A percentile compares a stretch with the other conserved stretches of the same genome.
Evolutionary conservation across 2,797 vertebrate species (phyloP).

Genomic region (Nasua narica): DNA sequence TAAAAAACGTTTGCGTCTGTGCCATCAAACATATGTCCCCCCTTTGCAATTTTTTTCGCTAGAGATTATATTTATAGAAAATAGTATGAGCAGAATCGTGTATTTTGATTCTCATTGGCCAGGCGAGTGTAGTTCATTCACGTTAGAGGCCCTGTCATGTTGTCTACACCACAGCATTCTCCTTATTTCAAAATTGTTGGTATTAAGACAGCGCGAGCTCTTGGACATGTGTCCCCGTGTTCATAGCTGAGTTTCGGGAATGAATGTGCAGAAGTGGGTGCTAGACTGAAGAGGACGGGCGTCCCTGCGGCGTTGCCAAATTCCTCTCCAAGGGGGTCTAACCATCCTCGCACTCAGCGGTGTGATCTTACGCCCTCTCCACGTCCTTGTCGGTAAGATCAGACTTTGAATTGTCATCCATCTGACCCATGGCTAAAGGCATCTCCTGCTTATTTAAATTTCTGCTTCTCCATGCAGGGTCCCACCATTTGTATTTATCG

Average conservation of each 20-base stretch:
- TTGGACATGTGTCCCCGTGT: background rate
- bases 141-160: background rate
- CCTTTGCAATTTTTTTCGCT: background rate
- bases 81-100: background rate
- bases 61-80: background rate
- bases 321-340: background rate
- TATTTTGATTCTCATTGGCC: background rate
- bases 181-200: background rate
- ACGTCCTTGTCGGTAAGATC: background rate
- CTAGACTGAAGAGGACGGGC: rapidly evolving
- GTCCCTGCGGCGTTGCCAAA: background rate
- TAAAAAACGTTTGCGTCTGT: background rate
- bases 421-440: background rate
- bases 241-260: background rate
- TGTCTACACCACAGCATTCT: background rate
- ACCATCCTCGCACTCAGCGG: background rate
- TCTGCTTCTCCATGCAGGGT: background rate
- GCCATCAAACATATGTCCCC: background rate
- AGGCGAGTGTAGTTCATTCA: background rate
- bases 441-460: background rate
- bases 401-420: background rate
- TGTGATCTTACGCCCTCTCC: background rate
- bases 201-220: background rate
- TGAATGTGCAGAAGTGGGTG: background rate
- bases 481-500: background rate